Evolutionary conservation across 2,797 vertebrate species (phyloP), one percentile per base, ranked within the genome.

Genomic region (Ciconia nigra): DNA sequence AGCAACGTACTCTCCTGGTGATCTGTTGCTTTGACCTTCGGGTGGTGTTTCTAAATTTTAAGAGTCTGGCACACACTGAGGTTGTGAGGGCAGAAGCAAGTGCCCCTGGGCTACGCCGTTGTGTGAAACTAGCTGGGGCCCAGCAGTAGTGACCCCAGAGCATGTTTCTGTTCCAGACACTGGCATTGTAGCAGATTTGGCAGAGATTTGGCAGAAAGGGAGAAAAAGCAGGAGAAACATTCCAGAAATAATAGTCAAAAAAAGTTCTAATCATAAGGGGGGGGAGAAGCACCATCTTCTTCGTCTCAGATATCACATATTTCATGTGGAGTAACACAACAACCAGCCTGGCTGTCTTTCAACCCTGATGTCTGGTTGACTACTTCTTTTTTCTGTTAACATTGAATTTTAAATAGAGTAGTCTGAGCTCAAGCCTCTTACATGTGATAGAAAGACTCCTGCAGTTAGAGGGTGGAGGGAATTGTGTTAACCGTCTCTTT

Each of bases 71-170:
- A 15, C 52, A 49, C 33, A 5, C 39, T 16, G 47, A 58, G 52
- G 52, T 24, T 69, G 20, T n/a, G 20, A 47, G 57, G 51, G 37
- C 35, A 72, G 44, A 87, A 83, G 29, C n/a, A 71, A 74, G 24
- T 2, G 5, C 13, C 31, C 28, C 21, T 2, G 3, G 26, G 35
- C 35, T 78, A 13, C 0, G 0, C n/a, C 2, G 1, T n/a, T 62
- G 26, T 67, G 11, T 78, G 49, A 59, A 63, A 57, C 55, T 73
- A 21, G 8, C 33, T 77, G 59, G 63, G 35, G 16, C 26, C 52
- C 54, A 47, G 31, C 26, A 39, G 26, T 31, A 35, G 24, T 14
- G 4, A 70, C 15, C 3, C 13, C 31, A 76, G 54, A 42, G 31
- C 17, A 52, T 31, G 19, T 66, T 85, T 73, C n/a, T 84, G 11